phyloP scores from a whole-genome alignment of 2,797 vertebrate genomes.

The Ceryle rudis region DNA sequence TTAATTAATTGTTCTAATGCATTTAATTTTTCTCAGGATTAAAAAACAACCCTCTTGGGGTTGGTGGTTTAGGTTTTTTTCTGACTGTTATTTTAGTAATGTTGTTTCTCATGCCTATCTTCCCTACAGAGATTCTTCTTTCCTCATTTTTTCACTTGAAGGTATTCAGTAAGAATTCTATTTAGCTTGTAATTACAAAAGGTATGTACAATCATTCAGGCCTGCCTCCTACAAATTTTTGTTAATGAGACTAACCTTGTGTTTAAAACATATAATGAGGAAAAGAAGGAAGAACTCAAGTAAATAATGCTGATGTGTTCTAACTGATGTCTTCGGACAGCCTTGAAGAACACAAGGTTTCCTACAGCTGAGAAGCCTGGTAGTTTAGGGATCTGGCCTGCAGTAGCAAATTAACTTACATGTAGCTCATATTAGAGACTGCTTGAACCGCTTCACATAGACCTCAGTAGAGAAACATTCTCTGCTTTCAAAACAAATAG shows the following conservation, averaged over 20 bases:
- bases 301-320: background rate
- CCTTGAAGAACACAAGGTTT: background rate
- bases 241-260: background rate
- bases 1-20: background rate
- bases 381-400: background rate
- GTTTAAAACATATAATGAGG: background rate
- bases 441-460: background rate
- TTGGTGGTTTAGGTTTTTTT: rapidly evolving
- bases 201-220: background rate
- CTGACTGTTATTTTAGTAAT: background rate
- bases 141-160: background rate
- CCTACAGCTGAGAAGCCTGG: background rate
- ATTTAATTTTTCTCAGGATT: background rate
- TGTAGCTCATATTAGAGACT: background rate
- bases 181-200: background rate
- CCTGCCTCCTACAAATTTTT: background rate
- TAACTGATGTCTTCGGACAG: background rate
- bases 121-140: background rate
- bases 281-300: background rate
- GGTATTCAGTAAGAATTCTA: background rate
- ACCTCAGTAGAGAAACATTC: background rate
- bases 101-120: background rate
- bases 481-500: constrained; percentile 45
- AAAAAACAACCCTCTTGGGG: background rate
- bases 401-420: background rate